phyloP scores from a whole-genome alignment of 1,140 invertebrate genomes.

The Leptinotarsa lineolata region DNA sequence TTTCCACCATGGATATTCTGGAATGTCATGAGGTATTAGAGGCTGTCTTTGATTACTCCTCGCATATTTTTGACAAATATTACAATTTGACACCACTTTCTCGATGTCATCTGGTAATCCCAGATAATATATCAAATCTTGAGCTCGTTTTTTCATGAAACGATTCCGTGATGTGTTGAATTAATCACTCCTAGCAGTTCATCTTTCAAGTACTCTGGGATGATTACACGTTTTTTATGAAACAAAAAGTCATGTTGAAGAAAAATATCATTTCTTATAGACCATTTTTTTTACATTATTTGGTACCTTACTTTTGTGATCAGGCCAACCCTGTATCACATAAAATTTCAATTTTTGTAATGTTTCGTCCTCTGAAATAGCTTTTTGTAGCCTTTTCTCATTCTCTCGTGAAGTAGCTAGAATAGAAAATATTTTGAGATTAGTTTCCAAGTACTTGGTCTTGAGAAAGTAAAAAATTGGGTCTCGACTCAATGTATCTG shows the following conservation, averaged over 20 bases:
- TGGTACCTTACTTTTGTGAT: too few species aligned
- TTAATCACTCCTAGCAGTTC: conserved; percentile 17
- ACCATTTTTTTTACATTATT: conserved; percentile 26
- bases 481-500: too few species aligned
- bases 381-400: conserved; percentile 23
- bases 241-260: conserved; percentile 22
- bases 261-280: conserved; percentile 21
- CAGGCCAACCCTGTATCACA: conserved; percentile 18
- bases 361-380: conserved; percentile 1
- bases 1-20: conserved; percentile 12
- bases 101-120: background rate
- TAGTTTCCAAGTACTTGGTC: conserved; percentile 27
- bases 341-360: conserved; percentile 29
- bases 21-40: background rate
- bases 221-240: conserved; percentile 19
- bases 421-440: conserved; percentile 21
- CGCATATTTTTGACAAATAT: conserved; percentile 21
- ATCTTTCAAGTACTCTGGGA: conserved; percentile 11
- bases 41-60: too few species aligned
- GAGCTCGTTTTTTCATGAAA: too few species aligned
- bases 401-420: conserved; percentile 24
- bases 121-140: conserved; percentile 12
- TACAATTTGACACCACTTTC: conserved; percentile 7
- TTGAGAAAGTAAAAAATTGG: conserved; percentile 12
- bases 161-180: conserved; percentile 22